Evolutionary conservation across 2,888 invertebrate genomes (phyloP), one percentile per base, ranked within the genome.

Genomic region (Stenolophus ochropezus): DNA sequence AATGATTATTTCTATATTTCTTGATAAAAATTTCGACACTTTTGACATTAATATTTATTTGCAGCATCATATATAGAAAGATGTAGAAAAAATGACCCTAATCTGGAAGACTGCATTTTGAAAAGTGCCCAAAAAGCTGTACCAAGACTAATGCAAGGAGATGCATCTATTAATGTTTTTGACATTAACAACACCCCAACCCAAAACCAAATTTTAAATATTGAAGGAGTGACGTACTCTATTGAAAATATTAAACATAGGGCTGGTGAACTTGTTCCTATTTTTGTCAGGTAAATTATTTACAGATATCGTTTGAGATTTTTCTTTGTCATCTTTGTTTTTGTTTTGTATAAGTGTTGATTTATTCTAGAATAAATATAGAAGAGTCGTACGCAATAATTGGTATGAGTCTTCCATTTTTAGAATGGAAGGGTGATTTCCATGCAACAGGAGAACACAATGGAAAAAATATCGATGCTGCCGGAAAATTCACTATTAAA

Each of bases 311-410:
- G n/a, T n/a, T n/a, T n/a, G n/a, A n/a, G n/a, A n/a, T n/a, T n/a
- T n/a, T n/a, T n/a, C n/a, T n/a, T n/a, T n/a, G n/a, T n/a, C n/a
- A n/a, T n/a, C n/a, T n/a, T n/a, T n/a, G n/a, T n/a, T n/a, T n/a
- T n/a, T n/a, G n/a, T n/a, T n/a, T n/a, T n/a, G n/a, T n/a, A n/a
- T n/a, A n/a, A n/a, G n/a, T n/a, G n/a, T n/a, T n/a, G n/a, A n/a
- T n/a, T n/a, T n/a, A n/a, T n/a, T n/a, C n/a, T 73, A 80, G 80
- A 1, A 73, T 80, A 42, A 23, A 71, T 73, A 53, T 80, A 23
- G 71, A 16, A 20, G 42, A 20, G 4, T 25, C 18, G 14, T 20
- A 3, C 23, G 11, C 42, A 21, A 65, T 47, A 49, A 61, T 77
- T 11, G 49, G 47, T 23, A 77, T 77, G 77, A 23, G 47, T 33